phyloP scores from a whole-genome alignment of 2,888 invertebrate species.

The Hypomecis atomaria region DNA sequence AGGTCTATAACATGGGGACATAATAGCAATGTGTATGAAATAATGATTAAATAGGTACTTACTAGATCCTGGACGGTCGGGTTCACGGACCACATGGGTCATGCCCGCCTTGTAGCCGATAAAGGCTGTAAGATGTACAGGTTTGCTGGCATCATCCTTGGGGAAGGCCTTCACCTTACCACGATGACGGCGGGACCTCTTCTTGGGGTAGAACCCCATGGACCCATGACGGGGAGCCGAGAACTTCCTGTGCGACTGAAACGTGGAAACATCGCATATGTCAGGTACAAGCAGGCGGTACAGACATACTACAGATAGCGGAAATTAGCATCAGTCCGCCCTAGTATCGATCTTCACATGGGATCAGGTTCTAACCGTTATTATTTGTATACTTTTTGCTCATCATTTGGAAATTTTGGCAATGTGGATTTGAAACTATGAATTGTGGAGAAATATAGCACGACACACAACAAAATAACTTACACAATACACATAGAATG shows the following conservation, averaged over 20 bases:
- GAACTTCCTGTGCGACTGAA: constrained; percentile 99
- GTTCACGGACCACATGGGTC: constrained; percentile 99
- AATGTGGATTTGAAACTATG: neutral
- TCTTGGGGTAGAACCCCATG: constrained; percentile 99
- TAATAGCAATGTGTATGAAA: neutral
- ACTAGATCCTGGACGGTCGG: constrained; percentile 99
- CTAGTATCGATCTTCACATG: constrained; percentile 89
- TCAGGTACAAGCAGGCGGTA: neutral
- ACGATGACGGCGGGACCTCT: constrained; percentile 97
- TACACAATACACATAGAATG: neutral
- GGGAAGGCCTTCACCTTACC: constrained; percentile 99
- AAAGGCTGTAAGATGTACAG: constrained; percentile 98
- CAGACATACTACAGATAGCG: neutral
- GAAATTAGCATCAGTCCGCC: constrained; percentile 87
- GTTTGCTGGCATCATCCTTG: constrained; percentile 97
- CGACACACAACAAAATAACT: constrained; percentile 21
- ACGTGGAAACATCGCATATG: constrained; percentile 38
- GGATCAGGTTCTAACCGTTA: constrained; percentile 89
- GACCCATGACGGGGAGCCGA: constrained; percentile 99
- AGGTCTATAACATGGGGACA: neutral
- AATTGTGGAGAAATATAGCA: neutral
- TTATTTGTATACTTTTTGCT: constrained; percentile 83
- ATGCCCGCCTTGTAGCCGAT: constrained; percentile 99
- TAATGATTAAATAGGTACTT: constrained; percentile 80
- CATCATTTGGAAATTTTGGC: constrained; percentile 80